Base-by-base conservation (phyloP, 2,797 vertebrate genomes). In the Cyclura pinguis region DNA sequence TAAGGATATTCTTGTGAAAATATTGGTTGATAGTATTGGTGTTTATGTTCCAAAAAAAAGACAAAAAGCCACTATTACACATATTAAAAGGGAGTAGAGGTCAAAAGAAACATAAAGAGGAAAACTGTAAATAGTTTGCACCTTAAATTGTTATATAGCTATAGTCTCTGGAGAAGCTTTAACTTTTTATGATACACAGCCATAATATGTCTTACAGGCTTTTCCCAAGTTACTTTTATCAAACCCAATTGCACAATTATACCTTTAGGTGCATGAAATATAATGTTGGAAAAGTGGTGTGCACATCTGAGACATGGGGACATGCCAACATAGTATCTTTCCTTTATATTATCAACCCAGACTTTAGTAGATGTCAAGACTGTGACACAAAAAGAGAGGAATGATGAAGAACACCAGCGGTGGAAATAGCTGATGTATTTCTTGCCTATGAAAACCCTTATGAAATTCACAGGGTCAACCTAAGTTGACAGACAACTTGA, bases 111-210 rank as follows among this genome's bases (percentile, higher is more conserved):
- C 55, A 82, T 89, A 35, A 59, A 90, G 47, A 80, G 72, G 72
- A 92, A 88, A 55, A 42, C 18, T 92, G 35, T 93, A 42, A 90
- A 86, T 16, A 88, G 32, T 76, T 91, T 74, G 67, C 6, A 47
- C 69, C 29, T 91, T 94, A 24, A 27, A 91, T 76, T 73, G 74
- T 73, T 77, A 42, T 88, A 18, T 16, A 64, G 13, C 20, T 64
- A 47, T 90, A 87, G 47, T 90, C 80, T 47, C n/a, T 55, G 35
- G 2, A 2, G n/a, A 80, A 78, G 81, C 80, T 86, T 84, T 84
- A 77, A 77, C 76, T 84, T 78, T 59, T 87, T 80, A 55, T 42
- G 10, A 10, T 8, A 74, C 83, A 67, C 57, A n/a, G 29, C 89
- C 87, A 64, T 72, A 72, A 73, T 59, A 1, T 77, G 42, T 67